Evolutionary conservation across 2,888 invertebrate species (phyloP), one percentile per base, ranked within the genome.

Genomic region (Eilema caniola): DNA sequence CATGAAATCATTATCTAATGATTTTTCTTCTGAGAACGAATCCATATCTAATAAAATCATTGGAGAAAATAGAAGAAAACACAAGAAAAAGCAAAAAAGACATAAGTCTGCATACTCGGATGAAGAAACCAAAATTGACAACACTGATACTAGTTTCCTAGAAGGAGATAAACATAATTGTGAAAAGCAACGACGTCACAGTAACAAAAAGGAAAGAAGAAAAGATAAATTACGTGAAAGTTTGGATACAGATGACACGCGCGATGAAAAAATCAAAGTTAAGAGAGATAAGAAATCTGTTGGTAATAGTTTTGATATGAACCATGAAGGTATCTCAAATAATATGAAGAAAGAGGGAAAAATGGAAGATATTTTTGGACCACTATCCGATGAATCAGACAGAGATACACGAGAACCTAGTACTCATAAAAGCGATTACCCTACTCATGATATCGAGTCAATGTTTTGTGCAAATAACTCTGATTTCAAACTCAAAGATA

Each of bases 291-390:
- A 95, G 86, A 96, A 93, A 80, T 84, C 85, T 5, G 83, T 88
- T 1, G 87, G 85, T 73, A 79, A 80, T 47, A 86, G 83, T 24
- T 89, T 88, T 79, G 94, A 94, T 66, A 80, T 84, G 62, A 69
- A 80, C 16, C 74, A 85, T 53, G 95, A 95, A 61, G 78, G 82
- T n/a, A 71, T 86, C 70, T 80, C 88, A 28, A 92, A 85, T 78
- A 88, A 85, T 68, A 85, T 90, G 0, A 96, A 97, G 82, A 96
- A 97, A 74, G 97, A 97, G 80, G 98, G 97, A 33, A 97, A 98
- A 91, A 97, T 98, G 97, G 98, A 98, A 89, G 98, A 98, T 81
- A 98, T 98, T 74, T 98, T 98, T 91, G 98, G 98, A 0, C 97
- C 98, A 16, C 94, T 98, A 73, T 98, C 98, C 1, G 98, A 98